These are phyloP conservation scores for Aphidius ervi DNA, from an alignment of 1,140 invertebrate genomes.

Conservation along the genomic window DNA sequence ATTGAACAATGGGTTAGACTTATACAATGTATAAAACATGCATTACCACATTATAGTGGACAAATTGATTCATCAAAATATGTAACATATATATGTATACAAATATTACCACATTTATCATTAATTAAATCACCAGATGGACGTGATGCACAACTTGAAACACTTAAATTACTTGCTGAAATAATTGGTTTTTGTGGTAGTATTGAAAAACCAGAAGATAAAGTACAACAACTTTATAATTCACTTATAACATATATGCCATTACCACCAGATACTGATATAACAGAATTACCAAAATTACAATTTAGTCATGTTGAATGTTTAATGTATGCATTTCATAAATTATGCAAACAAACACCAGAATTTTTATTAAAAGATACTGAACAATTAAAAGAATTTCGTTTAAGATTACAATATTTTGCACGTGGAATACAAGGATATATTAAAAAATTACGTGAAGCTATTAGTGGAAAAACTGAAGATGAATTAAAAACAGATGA, in stretches of 20 bases:
- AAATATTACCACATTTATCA: constrained; percentile 68
- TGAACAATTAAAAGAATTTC: constrained; percentile 82
- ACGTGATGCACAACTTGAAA: constrained; percentile 70
- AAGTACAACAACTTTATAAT: constrained; percentile 73
- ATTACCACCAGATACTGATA: constrained; percentile 68
- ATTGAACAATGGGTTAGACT: constrained; percentile 74
- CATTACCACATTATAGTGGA: constrained; percentile 81
- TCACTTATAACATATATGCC: constrained; percentile 77
- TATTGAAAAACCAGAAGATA: constrained; percentile 68
- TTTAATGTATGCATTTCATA: constrained; percentile 85
- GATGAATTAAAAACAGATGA: constrained; percentile 73
- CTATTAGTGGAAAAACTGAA: constrained; percentile 73
- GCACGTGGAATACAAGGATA: constrained; percentile 88
- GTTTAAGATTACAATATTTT: constrained; percentile 85
- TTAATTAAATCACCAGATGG: constrained; percentile 59
- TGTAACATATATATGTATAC: constrained; percentile 80
- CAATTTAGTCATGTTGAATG: constrained; percentile 93
- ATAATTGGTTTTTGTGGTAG: constrained; percentile 71
- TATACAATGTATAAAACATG: constrained; percentile 79
- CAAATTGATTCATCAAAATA: constrained; percentile 85
- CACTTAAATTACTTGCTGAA: constrained; percentile 86
- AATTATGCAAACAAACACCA: constrained; percentile 75
- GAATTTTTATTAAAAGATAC: constrained; percentile 76
- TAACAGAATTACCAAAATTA: constrained; percentile 65
- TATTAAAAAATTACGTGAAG: constrained; percentile 84